Evolutionary conservation across 2,113 vertebrate species (phyloP), one percentile per base, ranked within the genome.

Genomic region (Triplophysa siluroides): DNA sequence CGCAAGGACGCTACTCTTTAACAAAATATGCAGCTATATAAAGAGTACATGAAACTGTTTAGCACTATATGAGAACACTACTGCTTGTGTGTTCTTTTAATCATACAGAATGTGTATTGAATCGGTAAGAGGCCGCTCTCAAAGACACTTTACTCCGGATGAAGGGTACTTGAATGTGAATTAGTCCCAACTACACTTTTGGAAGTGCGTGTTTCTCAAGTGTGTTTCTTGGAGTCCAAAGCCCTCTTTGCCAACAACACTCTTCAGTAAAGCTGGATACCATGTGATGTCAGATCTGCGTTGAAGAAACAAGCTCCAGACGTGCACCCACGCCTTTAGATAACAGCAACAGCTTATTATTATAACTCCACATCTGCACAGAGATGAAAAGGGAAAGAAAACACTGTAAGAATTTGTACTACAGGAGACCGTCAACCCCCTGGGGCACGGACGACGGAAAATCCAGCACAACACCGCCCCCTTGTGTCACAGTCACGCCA

Each of bases 251-350:
- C 33, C 12, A 60, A 54, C 65, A 4, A 33, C 41, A 73, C 52
- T 69, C 16, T 60, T 47, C 43, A 72, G 45, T 83, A 43, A 71
- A 83, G 79, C 78, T 85, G 84, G 82, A 88, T 12, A 12, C 10
- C 86, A 87, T 87, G 81, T 52, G 73, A 67, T 85, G 83, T 86
- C 86, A 84, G 66, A 19, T 52, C 86, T 66, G 80, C 33, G 12
- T 14, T 61, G 85, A 76, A 82, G 86, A 86, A 87, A 88, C 83
- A 76, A 6, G 45, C 63, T 86, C 85, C 80, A 87, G 83, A 89
- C 19, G 33, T 45, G 52, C 52, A 76, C 52, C 29, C 8, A 41
- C 24, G 72, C 70, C 23, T 72, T 56, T 21, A 67, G 78, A 80
- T 81, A 78, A 83, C 58, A 66, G 29, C 18, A 67, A 47, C 26